Evolutionary conservation across 2,888 invertebrate genomes (phyloP).

Genomic region (Rhingia campestris): DNA sequence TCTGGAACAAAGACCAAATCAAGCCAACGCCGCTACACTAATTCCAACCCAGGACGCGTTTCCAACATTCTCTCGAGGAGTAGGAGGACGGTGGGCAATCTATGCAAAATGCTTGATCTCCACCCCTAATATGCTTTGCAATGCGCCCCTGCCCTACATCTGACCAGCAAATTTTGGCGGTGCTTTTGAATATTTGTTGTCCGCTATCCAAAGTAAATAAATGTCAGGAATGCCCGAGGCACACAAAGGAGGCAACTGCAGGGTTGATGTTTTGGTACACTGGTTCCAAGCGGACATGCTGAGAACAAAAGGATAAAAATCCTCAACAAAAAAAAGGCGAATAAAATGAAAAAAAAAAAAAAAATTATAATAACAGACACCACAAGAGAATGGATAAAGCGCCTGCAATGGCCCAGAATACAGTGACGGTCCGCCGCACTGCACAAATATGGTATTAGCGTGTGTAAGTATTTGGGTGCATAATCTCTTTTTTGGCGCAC

Average conservation of each 20-base stretch:
- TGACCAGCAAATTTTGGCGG: conserved; percentile 68
- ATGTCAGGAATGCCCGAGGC: conserved; percentile 54
- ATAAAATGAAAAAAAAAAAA: conserved; percentile 24
- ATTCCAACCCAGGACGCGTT: conserved; percentile 30
- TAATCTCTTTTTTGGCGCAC: conserved; percentile 74
- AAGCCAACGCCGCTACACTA: conserved; percentile 43
- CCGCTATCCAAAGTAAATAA: conserved; percentile 72
- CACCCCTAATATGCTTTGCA: conserved; percentile 38
- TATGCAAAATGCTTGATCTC: conserved; percentile 57
- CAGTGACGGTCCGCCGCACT: conserved; percentile 68
- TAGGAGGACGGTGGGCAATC: background rate
- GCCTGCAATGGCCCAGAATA: conserved; percentile 61
- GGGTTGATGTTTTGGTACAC: conserved; percentile 69
- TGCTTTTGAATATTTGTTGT: conserved; percentile 72
- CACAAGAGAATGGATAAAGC: conserved; percentile 35
- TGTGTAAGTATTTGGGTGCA: conserved; percentile 70
- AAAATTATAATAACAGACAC: background rate
- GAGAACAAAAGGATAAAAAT: conserved; percentile 69
- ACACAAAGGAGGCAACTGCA: conserved; percentile 33
- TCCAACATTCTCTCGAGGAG: background rate
- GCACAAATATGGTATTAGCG: conserved; percentile 73
- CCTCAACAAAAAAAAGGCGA: background rate
- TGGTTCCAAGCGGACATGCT: conserved; percentile 69
- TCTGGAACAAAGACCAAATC: conserved; percentile 58
- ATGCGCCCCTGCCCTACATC: conserved; percentile 17